Evolutionary conservation across 2,113 vertebrate species (phyloP).

Genomic region (Charadrius vociferus): DNA sequence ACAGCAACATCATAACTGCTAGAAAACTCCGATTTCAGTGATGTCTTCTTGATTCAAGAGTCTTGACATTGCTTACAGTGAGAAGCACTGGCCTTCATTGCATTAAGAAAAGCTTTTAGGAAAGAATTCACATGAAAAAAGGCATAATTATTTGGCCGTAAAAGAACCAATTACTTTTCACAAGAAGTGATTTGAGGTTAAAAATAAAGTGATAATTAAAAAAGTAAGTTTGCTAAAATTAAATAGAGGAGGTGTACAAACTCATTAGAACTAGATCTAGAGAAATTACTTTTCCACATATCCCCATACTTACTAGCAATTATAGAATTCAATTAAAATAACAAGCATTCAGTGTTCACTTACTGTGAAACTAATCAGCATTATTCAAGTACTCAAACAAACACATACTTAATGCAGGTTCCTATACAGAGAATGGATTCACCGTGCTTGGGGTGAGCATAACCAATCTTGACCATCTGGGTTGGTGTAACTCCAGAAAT

Average conservation of each 20-base stretch:
- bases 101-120: background rate
- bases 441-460: fast-evolving
- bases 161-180: background rate
- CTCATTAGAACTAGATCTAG: background rate
- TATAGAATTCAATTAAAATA: conserved; percentile 26
- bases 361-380: background rate
- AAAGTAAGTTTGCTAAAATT: conserved; percentile 3
- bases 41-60: background rate
- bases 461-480: background rate
- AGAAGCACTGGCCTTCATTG: background rate
- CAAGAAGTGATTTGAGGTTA: background rate
- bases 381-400: background rate
- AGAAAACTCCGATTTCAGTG: background rate
- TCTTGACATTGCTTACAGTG: background rate
- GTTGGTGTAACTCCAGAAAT: background rate
- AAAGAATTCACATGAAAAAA: background rate
- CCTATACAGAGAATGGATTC: background rate
- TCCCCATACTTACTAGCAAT: background rate
- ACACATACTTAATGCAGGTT: background rate
- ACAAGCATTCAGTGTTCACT: background rate
- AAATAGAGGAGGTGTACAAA: background rate
- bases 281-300: background rate
- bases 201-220: conserved; percentile 3
- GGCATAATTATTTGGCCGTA: background rate
- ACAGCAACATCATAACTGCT: background rate